Percentiles rank a stretch among this genome's conserved stretches.
Evolutionary conservation across 1,140 invertebrate species (phyloP).

Genomic region (Ceratosolen solmsi): DNA sequence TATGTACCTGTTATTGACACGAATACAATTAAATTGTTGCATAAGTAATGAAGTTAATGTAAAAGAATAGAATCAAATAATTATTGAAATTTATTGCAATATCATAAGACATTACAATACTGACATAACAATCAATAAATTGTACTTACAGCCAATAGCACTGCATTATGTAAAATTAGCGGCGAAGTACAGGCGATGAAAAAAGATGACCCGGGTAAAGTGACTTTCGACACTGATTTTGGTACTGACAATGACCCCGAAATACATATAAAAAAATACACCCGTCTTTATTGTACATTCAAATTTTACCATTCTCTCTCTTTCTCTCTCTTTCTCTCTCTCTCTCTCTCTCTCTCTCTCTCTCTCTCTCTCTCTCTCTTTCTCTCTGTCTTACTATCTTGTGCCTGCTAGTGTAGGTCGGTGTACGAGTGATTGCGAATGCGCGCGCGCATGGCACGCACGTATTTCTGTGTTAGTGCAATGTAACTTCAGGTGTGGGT

Average conservation of each 20-base stretch:
- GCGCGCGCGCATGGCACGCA: too few species aligned
- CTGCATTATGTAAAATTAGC: constrained; percentile 11
- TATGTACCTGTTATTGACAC: neutral
- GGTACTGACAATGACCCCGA: constrained; percentile 58
- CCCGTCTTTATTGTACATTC: too few species aligned
- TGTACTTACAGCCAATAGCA: neutral
- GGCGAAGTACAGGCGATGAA: neutral
- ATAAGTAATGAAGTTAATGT: neutral
- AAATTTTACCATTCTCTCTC: too few species aligned
- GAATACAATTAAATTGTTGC: neutral
- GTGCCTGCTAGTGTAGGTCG: neutral
- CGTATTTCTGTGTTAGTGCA: too few species aligned
- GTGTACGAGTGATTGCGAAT: too few species aligned
- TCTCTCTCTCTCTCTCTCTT: too few species aligned
- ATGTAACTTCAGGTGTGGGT: too few species aligned
- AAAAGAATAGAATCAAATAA: neutral
- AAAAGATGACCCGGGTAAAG: constrained; percentile 23
- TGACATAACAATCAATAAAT: constrained; percentile 2
- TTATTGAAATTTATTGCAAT: neutral
- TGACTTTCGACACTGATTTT: constrained; percentile 54
- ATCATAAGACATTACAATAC: neutral
- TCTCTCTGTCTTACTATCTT: too few species aligned
- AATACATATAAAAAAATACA: constrained; percentile 41
- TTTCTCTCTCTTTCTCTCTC: too few species aligned
- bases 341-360: too few species aligned